A percentile compares a stretch with the other conserved stretches of the same genome.
Conservation (phyloP, 2,113 vertebrate genomes). For the Xyrauchen texanus region DNA sequence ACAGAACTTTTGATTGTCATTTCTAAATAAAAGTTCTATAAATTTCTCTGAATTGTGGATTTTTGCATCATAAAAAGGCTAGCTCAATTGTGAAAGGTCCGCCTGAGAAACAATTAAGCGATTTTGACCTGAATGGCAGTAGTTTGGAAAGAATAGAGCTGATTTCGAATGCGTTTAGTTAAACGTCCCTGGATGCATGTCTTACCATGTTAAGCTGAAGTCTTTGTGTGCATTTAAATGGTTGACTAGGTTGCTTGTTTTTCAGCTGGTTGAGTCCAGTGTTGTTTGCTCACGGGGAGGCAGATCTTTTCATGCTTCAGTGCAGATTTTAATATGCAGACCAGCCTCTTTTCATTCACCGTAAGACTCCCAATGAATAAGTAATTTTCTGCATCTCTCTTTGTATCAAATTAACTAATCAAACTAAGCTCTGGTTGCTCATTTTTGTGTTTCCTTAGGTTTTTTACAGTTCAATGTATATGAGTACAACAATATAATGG, state of each 20-base stretch:
- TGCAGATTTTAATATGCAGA: slow-evolving; percentile 28
- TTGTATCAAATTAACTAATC: neutral
- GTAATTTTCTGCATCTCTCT: slow-evolving; percentile 1
- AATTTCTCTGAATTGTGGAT: slow-evolving; percentile 14
- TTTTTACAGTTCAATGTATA: neutral
- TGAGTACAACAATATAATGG: no score
- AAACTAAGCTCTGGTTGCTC: neutral
- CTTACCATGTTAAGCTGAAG: slow-evolving; percentile 9
- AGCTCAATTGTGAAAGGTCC: slow-evolving; percentile 5
- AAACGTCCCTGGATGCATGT: slow-evolving; percentile 9
- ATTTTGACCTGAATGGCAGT: slow-evolving; percentile 25
- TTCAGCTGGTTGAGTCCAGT: slow-evolving; percentile 41
- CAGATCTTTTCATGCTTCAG: slow-evolving; percentile 30
- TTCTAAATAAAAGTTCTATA: neutral
- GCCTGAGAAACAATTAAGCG: neutral
- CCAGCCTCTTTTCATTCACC: slow-evolving; percentile 10
- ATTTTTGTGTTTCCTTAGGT: neutral
- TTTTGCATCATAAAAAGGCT: slow-evolving; percentile 5
- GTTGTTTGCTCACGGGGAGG: slow-evolving; percentile 24
- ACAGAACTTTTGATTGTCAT: neutral
- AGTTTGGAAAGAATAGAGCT: slow-evolving; percentile 22
- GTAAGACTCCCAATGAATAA: neutral
- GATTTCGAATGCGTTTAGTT: slow-evolving; percentile 24
- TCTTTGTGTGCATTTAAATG: slow-evolving; percentile 31
- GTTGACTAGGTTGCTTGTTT: slow-evolving; percentile 27